Evolutionary conservation across 37 sponge, comb jelly and placozoan genomes (phyloP).

Genomic region (Agelas oroides): DNA sequence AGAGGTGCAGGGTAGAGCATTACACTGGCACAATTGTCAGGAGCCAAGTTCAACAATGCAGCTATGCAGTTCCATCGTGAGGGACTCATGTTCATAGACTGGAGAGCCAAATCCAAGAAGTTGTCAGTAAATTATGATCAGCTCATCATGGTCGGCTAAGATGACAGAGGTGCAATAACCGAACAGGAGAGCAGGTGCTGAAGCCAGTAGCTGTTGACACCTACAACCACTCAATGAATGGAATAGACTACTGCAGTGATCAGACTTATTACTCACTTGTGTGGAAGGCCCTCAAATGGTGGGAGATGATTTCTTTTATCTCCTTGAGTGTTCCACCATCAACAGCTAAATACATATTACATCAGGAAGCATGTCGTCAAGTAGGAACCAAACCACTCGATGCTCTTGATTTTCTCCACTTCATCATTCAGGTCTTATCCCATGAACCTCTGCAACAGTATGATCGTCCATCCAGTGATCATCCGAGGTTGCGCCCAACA

Average conservation of each 20-base stretch:
- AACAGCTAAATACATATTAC: constrained; percentile 7
- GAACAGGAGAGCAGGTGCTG: not conserved
- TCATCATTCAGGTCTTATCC: not conserved
- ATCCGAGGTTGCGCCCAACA: not conserved
- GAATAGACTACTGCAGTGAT: not conserved
- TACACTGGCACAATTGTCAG: too few relatives aligned
- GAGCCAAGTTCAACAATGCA: too few relatives aligned
- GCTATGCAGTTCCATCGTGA: not conserved
- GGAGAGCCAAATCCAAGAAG: not conserved
- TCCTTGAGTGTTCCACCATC: not conserved
- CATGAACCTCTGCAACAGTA: not conserved
- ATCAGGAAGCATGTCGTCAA: not conserved
- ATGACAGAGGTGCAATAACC: not conserved
- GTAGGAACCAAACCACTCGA: not conserved
- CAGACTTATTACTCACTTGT: constrained; percentile 3
- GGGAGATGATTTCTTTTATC: not conserved
- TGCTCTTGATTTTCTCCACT: not conserved
- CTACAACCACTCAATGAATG: constrained; percentile 26
- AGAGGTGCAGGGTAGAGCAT: not conserved
- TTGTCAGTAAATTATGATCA: not conserved
- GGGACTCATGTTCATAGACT: not conserved
- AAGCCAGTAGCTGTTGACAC: not conserved
- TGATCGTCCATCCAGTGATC: not conserved
- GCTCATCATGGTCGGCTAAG: not conserved
- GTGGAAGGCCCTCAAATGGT: constrained; percentile 5